Evolutionary conservation across 2,113 vertebrate species (phyloP).

Genomic region (Meriones unguiculatus): DNA sequence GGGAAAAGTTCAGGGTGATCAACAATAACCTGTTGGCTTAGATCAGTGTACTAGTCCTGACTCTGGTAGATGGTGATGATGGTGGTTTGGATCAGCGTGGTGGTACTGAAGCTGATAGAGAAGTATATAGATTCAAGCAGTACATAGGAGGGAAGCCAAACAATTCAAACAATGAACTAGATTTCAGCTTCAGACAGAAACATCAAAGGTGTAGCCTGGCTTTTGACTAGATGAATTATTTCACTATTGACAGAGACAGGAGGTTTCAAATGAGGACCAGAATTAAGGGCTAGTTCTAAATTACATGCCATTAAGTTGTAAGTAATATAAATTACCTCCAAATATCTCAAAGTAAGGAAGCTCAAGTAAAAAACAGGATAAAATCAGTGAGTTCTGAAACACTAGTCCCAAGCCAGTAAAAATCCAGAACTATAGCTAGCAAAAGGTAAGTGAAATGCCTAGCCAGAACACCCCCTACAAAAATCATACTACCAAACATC

Average conservation of each 20-base stretch:
- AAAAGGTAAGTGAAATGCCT: background rate
- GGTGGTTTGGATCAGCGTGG: background rate
- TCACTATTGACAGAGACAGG: background rate
- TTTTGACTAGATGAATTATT: background rate
- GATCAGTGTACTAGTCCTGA: too few relatives aligned
- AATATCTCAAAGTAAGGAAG: background rate
- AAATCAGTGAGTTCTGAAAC: background rate
- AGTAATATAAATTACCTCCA: slow-evolving; percentile 47
- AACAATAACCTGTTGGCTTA: background rate
- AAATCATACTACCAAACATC: background rate
- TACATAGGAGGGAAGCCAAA: background rate
- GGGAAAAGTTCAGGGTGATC: too few relatives aligned
- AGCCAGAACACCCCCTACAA: background rate
- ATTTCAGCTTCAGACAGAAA: background rate
- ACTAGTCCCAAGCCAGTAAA: background rate
- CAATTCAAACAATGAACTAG: background rate
- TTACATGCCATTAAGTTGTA: background rate
- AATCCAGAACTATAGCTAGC: background rate
- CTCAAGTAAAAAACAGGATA: background rate
- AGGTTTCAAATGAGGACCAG: background rate
- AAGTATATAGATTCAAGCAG: background rate
- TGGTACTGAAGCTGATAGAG: background rate
- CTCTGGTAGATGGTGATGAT: too few relatives aligned
- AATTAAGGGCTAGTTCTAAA: background rate
- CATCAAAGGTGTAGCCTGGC: background rate